phyloP scores from a whole-genome alignment of 64 coral and sea anemone genomes.

The Montipora sp. region DNA sequence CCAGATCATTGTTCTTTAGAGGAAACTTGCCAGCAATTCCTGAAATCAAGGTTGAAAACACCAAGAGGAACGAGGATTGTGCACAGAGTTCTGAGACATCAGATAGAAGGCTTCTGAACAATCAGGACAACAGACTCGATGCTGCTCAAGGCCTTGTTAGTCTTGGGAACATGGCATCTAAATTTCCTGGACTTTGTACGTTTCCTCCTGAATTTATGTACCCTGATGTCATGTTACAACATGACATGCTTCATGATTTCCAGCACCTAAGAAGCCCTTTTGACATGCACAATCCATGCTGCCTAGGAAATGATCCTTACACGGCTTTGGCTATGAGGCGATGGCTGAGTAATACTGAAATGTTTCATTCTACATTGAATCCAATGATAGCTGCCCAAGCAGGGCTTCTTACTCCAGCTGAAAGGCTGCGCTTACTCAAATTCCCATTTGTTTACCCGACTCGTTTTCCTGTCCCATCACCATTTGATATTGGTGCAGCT shows the following conservation, averaged over 20 bases:
- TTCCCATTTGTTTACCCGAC: slow-evolving; percentile 65
- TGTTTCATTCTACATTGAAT: slow-evolving; percentile 79
- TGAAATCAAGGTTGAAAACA: slow-evolving; percentile 62
- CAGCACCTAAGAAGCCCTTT: slow-evolving; percentile 79
- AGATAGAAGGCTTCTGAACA: slow-evolving; percentile 57
- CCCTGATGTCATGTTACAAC: slow-evolving; percentile 88
- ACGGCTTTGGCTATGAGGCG: slow-evolving; percentile 83
- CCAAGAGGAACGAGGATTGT: slow-evolving; percentile 18
- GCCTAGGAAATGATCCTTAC: slow-evolving; percentile 68
- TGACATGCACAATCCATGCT: slow-evolving; percentile 81
- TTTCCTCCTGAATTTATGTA: slow-evolving; percentile 93
- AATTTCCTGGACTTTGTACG: slow-evolving; percentile 74
- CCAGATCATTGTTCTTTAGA: slow-evolving; percentile 35
- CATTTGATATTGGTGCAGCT: slow-evolving; percentile 66
- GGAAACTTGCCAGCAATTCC: slow-evolving; percentile 52
- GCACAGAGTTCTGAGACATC: background rate
- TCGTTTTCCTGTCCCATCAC: slow-evolving; percentile 61
- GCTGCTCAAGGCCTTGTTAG: slow-evolving; percentile 90
- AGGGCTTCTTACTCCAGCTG: slow-evolving; percentile 72
- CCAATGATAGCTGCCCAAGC: slow-evolving; percentile 83
- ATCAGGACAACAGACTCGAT: slow-evolving; percentile 84
- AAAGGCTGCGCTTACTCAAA: slow-evolving; percentile 81
- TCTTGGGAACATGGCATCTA: slow-evolving; percentile 77
- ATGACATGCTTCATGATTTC: slow-evolving; percentile 72
- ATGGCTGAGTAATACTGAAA: slow-evolving; percentile 83